These are phyloP conservation scores for Sceliomorpha sp. DNA, from an alignment of 2,888 invertebrate genomes.

Conservation along the genomic window DNA sequence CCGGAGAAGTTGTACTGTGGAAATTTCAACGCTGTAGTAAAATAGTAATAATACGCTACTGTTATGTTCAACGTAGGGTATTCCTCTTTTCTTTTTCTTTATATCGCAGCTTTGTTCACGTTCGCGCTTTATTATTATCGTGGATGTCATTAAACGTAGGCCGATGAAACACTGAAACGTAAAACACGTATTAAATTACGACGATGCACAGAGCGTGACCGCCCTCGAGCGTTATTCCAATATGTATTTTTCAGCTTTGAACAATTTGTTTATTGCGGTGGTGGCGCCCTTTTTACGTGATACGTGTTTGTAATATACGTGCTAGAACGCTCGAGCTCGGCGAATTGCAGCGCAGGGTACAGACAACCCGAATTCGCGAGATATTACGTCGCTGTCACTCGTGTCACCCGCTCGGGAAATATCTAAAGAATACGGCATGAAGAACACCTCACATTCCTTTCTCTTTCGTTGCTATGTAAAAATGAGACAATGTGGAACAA, in stretches of 20 bases:
- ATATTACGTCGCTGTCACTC: constrained; percentile 47
- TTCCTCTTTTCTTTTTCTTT: too few species aligned
- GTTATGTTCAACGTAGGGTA: too few species aligned
- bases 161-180: constrained; percentile 48
- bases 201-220: constrained; percentile 20
- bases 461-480: not conserved
- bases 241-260: constrained; percentile 12
- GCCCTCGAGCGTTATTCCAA: constrained; percentile 24
- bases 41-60: too few species aligned
- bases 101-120: too few species aligned
- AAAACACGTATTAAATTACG: constrained; percentile 49
- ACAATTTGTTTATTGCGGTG: constrained; percentile 23
- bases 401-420: constrained; percentile 22
- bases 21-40: too few species aligned
- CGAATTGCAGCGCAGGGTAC: constrained; percentile 13
- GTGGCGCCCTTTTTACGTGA: constrained; percentile 15
- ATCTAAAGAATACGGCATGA: constrained; percentile 9
- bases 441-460: constrained; percentile 5
- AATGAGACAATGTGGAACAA: too few species aligned
- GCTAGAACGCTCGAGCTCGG: constrained; percentile 30
- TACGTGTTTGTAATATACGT: constrained; percentile 19
- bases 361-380: constrained; percentile 29
- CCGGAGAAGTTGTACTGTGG: too few species aligned
- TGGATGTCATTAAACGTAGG: constrained; percentile 5
- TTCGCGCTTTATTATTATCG: too few species aligned